phyloP scores from a whole-genome alignment of 2,888 invertebrate species.

The Pilophorus perplexus region DNA sequence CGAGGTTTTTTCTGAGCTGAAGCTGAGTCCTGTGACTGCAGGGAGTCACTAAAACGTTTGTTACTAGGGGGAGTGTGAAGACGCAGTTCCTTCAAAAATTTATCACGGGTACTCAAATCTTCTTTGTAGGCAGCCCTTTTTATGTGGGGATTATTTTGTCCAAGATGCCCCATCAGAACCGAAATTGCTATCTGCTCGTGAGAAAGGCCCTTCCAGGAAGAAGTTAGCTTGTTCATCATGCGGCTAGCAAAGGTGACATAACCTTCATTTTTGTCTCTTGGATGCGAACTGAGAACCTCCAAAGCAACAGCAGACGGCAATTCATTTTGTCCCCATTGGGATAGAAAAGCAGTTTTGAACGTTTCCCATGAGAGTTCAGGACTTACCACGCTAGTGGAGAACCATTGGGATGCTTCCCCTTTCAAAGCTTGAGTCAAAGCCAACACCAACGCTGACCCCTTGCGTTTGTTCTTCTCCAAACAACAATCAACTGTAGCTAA shows the following conservation, averaged over 20 bases:
- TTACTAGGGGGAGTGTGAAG: not conserved
- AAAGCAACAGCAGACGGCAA: not conserved
- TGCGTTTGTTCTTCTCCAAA: too few relatives aligned
- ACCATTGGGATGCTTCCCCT: constrained; percentile 7
- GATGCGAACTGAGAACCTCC: not conserved
- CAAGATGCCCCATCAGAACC: not conserved
- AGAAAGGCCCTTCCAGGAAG: not conserved
- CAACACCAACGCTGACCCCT: too few relatives aligned
- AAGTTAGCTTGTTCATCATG: not conserved
- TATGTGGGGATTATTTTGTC: not conserved
- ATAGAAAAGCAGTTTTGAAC: not conserved
- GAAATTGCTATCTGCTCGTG: constrained; percentile 1
- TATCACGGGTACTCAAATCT: not conserved
- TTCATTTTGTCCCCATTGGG: not conserved
- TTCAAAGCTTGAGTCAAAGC: not conserved
- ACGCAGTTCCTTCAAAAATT: too few relatives aligned
- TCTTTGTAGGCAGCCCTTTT: not conserved
- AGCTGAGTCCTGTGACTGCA: too few relatives aligned
- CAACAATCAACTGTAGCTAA: too few relatives aligned
- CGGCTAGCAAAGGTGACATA: not conserved
- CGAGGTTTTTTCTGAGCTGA: too few relatives aligned
- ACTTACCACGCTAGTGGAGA: not conserved
- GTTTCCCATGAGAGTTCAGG: not conserved
- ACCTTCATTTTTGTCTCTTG: not conserved
- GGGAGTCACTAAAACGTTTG: too few relatives aligned